Evolutionary conservation across 2,888 invertebrate genomes (phyloP), one percentile per base, ranked within the genome.

Genomic region (Pherbina coryleti): DNA sequence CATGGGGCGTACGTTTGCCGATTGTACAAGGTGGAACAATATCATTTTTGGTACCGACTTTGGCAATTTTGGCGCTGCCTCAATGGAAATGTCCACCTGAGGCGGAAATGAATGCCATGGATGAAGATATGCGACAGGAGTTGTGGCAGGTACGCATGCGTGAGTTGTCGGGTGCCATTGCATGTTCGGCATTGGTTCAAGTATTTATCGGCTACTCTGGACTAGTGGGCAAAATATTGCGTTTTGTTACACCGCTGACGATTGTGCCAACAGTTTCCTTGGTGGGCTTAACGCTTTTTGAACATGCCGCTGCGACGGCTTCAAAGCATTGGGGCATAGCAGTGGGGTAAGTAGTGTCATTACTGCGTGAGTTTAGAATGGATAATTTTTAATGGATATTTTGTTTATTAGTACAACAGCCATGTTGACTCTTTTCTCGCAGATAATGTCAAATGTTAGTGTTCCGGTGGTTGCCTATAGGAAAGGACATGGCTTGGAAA

Each of bases 311-410:
- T 0, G 91, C 91, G 0, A 94, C 95, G n/a, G 95, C 96, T 0
- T 92, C 95, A 0, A 93, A 93, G 85, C 95, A 96, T 83, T 97
- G 96, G 96, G 95, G 95, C 17, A 93, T 97, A 76, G 93, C 96
- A 0, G 92, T 92, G 19, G 92, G 95, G 96, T 96, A 88, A 92
- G 84, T 57, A 25, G 4, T 31, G 22, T 44, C 5, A 5, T 14
- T 28, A 44, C 8, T 9, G 67, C 55, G 44, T 3, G 44, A 11
- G 44, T 44, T 57, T 44, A 9, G 11, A 17, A n/a, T n/a, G n/a
- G 9, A 37, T 14, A 25, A 60, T 14, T 44, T 14, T 34, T 73
- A 1, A 57, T 7, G 1, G 17, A 31, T 17, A 31, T 53, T 34
- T 51, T 70, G n/a, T 34, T 25, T 31, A 90, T 94, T 94, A 83